phyloP scores from a whole-genome alignment of 2,797 vertebrate species.

The Clarias fuscus region DNA sequence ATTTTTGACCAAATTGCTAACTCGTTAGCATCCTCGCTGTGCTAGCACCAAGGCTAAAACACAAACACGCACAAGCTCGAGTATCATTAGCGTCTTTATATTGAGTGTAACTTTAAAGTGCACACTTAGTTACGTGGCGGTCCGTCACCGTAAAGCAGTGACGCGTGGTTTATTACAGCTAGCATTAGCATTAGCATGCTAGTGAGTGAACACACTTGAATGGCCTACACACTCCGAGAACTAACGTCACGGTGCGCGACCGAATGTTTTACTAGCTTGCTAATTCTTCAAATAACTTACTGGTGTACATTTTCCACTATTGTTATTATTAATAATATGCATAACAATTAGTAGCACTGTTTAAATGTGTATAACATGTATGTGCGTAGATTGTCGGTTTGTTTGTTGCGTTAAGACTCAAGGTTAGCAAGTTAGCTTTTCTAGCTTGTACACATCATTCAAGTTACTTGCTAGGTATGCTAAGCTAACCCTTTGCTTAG shows the following conservation, averaged over 20 bases:
- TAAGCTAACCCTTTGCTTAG: not conserved
- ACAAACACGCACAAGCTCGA: not conserved
- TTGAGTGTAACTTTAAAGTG: not conserved
- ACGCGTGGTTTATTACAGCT: not conserved
- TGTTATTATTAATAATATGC: not conserved
- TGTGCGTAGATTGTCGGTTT: no score
- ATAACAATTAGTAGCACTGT: not conserved
- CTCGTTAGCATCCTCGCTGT: conserved; percentile 26
- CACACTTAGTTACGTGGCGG: not conserved
- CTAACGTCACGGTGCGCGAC: conserved; percentile 31
- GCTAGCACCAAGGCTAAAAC: conserved; percentile 21
- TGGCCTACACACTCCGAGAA: conserved; percentile 50
- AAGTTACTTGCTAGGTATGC: not conserved
- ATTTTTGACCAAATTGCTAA: conserved; percentile 51
- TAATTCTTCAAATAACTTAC: not conserved
- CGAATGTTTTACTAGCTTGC: conserved; percentile 15
- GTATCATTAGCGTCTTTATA: not conserved
- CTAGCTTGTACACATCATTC: not conserved
- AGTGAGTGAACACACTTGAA: conserved; percentile 40
- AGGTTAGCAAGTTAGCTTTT: not conserved
- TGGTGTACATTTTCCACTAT: not conserved
- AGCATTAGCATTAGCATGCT: conserved; percentile 33
- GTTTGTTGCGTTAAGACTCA: not conserved
- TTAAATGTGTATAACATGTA: not conserved
- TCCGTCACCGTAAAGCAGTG: not conserved